Evolutionary conservation across 2,797 vertebrate genomes (phyloP).

Genomic region (Sarcoramphus papa): DNA sequence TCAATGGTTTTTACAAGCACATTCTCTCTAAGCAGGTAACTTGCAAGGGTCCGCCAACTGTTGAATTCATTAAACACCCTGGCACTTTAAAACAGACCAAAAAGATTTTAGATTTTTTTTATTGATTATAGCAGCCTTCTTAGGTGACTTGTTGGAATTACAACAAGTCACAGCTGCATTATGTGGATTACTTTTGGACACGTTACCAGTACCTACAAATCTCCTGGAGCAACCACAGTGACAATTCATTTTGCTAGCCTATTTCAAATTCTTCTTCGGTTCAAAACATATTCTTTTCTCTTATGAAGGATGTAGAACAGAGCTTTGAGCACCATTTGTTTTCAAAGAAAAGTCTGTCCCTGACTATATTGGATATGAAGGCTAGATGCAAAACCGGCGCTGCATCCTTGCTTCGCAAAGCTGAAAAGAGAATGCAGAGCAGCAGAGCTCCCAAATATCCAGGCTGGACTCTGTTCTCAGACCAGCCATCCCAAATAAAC

Average conservation of each 20-base stretch:
- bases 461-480: neutral
- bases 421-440: neutral
- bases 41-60: neutral
- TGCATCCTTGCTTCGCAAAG: neutral
- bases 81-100: neutral
- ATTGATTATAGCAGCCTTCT: neutral
- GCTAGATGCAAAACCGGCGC: neutral
- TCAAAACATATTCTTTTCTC: neutral
- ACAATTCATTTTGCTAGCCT: neutral
- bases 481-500: neutral
- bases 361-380: neutral
- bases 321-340: neutral
- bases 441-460: neutral
- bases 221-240: neutral
- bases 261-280: neutral
- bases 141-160: neutral
- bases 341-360: neutral
- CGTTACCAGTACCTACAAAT: neutral
- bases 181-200: neutral
- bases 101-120: neutral
- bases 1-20: neutral
- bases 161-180: neutral
- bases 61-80: neutral
- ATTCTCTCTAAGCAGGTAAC: neutral
- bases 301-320: neutral